Evolutionary conservation across 2,888 invertebrate species (phyloP).

Genomic region (Mesoligia furuncula): DNA sequence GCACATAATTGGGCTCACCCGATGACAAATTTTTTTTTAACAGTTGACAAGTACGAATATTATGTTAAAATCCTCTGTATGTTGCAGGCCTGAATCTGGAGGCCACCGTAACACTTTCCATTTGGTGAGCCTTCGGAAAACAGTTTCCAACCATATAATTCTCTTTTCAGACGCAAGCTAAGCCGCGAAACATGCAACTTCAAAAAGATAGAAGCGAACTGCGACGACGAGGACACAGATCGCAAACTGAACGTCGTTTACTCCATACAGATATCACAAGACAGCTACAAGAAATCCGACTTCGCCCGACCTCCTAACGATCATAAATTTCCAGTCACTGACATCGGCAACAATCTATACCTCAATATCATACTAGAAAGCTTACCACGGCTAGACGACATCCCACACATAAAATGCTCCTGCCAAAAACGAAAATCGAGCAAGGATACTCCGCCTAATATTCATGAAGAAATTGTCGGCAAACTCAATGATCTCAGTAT

Average conservation of each 20-base stretch:
- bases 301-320: conserved; percentile 91
- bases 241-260: conserved; percentile 91
- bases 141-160: background rate
- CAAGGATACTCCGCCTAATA: conserved; percentile 75
- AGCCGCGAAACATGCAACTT: conserved; percentile 88
- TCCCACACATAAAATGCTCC: conserved; percentile 91
- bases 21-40: background rate
- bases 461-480: conserved; percentile 82
- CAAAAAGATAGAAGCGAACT: conserved; percentile 87
- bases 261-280: conserved; percentile 93
- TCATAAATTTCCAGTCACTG: conserved; percentile 94
- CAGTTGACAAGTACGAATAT: background rate
- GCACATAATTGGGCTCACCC: background rate
- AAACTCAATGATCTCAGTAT: conserved; percentile 87
- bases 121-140: background rate
- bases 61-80: no score
- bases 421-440: conserved; percentile 83
- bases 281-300: conserved; percentile 88
- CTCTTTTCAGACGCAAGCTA: conserved; percentile 82
- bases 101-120: no score
- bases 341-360: conserved; percentile 91
- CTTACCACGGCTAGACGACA: conserved; percentile 93
- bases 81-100: no score
- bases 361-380: conserved; percentile 92
- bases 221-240: conserved; percentile 78